Percentiles rank a stretch among this genome's conserved stretches.
These are phyloP conservation scores for Paramuricea clavata DNA, from an alignment of 92 coral and sea anemone species.

Conservation along the genomic window DNA sequence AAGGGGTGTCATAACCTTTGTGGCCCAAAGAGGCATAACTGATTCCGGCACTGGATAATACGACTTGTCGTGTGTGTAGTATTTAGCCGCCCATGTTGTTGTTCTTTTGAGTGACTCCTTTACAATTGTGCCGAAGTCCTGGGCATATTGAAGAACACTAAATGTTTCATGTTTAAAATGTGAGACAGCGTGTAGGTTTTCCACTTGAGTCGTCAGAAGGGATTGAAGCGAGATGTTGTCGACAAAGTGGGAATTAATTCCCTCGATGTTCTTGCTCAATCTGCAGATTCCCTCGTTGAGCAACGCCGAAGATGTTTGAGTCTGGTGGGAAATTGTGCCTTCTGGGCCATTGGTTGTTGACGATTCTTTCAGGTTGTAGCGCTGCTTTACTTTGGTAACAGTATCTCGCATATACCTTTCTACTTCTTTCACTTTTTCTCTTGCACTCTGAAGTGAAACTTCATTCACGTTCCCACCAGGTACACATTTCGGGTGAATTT, in stretches of 20 bases:
- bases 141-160: conserved; percentile 74
- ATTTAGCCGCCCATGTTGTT: conserved; percentile 68
- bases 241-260: conserved; percentile 48
- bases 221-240: conserved; percentile 51
- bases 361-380: background rate
- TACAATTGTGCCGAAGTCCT: conserved; percentile 69
- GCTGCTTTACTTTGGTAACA: conserved; percentile 50
- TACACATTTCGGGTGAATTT: conserved; percentile 53
- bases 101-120: conserved; percentile 76
- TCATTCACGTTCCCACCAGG: conserved; percentile 11
- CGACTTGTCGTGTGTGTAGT: conserved; percentile 54
- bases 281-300: conserved; percentile 34
- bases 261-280: conserved; percentile 14
- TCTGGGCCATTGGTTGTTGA: conserved; percentile 44
- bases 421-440: conserved; percentile 51
- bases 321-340: conserved; percentile 41
- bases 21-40: conserved; percentile 41
- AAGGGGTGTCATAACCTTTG: conserved; percentile 43
- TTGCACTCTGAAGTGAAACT: conserved; percentile 47
- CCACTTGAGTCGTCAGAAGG: conserved; percentile 71
- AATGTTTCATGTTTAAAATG: conserved; percentile 80
- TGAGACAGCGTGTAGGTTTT: conserved; percentile 78
- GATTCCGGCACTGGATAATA: conserved; percentile 52
- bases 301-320: background rate
- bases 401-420: conserved; percentile 40